phyloP scores from a whole-genome alignment of 2,888 invertebrate species.

The Portevinia maculata region DNA sequence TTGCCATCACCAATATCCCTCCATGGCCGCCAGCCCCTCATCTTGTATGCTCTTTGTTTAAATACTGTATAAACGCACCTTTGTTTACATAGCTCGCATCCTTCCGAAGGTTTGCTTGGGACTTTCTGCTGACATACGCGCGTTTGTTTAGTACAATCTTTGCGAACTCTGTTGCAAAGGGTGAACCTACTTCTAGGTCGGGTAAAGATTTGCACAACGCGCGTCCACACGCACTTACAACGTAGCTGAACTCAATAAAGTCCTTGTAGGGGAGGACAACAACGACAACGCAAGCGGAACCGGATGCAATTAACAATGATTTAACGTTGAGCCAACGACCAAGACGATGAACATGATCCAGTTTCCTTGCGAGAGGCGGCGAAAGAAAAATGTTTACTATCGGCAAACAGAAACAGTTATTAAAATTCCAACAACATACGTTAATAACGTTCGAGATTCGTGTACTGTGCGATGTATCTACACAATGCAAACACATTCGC shows the following conservation, averaged over 20 bases:
- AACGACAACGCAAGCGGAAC: constrained; percentile 19
- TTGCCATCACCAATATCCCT: no score
- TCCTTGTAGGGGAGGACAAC: constrained; percentile 1
- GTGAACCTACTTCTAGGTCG: constrained; percentile 19
- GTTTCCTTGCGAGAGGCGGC: neutral
- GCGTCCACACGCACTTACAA: constrained; percentile 2
- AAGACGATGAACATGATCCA: constrained; percentile 24
- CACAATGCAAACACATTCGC: constrained; percentile 33
- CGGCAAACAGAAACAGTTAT: constrained; percentile 64
- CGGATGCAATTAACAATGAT: constrained; percentile 67
- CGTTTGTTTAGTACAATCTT: neutral
- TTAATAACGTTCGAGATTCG: constrained; percentile 63
- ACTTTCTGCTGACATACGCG: constrained; percentile 54
- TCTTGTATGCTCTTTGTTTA: neutral
- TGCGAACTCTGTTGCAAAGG: neutral
- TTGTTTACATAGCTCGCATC: constrained; percentile 37
- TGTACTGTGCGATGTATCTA: constrained; percentile 31
- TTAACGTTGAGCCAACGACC: constrained; percentile 16
- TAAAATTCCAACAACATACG: constrained; percentile 62
- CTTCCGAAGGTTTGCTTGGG: constrained; percentile 42
- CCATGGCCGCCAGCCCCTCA: neutral
- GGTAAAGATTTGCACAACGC: constrained; percentile 40
- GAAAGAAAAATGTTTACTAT: constrained; percentile 54
- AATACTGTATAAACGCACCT: no score
- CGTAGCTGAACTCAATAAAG: constrained; percentile 29